Percentiles rank a stretch among this genome's conserved stretches.
Conservation (phyloP, 2,888 invertebrate species). For the Acleris holmiana region DNA sequence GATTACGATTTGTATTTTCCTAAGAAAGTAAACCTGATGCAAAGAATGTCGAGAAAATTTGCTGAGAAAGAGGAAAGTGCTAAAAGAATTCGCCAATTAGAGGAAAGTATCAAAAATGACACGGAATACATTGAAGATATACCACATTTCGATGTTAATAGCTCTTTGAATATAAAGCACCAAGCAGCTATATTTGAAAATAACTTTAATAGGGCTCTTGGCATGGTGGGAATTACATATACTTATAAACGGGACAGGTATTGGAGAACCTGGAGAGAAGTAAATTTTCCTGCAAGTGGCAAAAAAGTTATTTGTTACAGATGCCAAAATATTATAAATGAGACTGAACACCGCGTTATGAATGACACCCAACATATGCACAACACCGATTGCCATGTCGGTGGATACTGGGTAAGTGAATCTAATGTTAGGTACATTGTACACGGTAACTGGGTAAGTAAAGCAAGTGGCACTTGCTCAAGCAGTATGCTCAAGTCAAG, state of each 20-base stretch:
- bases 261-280: conserved; percentile 68
- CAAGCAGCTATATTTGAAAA: conserved; percentile 49
- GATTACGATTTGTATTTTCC: conserved; percentile 7
- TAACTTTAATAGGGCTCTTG: conserved; percentile 53
- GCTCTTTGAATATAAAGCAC: conserved; percentile 28
- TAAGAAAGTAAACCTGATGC: background rate
- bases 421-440: too few species aligned
- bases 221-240: conserved; percentile 59
- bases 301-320: conserved; percentile 54
- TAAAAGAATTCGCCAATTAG: conserved; percentile 12
- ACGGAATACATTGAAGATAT: conserved; percentile 52
- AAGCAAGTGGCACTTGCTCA: background rate
- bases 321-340: conserved; percentile 50
- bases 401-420: conserved; percentile 62
- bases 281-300: conserved; percentile 43
- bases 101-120: conserved; percentile 40
- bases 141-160: conserved; percentile 47
- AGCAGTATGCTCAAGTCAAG: too few species aligned
- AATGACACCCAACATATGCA: conserved; percentile 33
- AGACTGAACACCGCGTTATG: conserved; percentile 29
- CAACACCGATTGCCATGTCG: conserved; percentile 46
- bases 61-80: conserved; percentile 10
- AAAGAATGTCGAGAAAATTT: conserved; percentile 17
- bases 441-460: conserved; percentile 67
- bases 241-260: conserved; percentile 58